phyloP scores from a whole-genome alignment of 2,888 invertebrate genomes.

The Zeuzera pyrina region DNA sequence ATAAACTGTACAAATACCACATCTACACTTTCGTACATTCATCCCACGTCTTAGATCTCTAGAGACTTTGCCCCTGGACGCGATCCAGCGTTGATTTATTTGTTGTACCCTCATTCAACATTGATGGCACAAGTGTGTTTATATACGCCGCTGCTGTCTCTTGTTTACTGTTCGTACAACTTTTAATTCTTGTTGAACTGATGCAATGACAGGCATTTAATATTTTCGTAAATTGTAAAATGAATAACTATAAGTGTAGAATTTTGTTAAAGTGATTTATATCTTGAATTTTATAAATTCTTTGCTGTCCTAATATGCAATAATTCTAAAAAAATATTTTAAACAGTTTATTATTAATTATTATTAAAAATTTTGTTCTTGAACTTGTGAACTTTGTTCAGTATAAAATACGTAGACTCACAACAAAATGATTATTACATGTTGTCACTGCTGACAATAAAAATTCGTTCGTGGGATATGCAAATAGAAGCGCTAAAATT shows the following conservation, averaged over 20 bases:
- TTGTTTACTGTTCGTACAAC: conserved; percentile 43
- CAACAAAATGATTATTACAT: background rate
- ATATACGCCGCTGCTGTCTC: conserved; percentile 27
- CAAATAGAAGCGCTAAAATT: conserved; percentile 57
- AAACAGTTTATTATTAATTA: too few relatives aligned
- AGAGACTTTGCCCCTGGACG: conserved; percentile 29
- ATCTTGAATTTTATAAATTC: too few relatives aligned
- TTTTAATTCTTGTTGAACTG: conserved; percentile 26
- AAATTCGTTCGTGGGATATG: conserved; percentile 56
- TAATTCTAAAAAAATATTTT: too few relatives aligned
- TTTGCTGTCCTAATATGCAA: too few relatives aligned
- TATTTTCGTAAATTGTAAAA: too few relatives aligned
- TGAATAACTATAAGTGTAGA: too few relatives aligned
- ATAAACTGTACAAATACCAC: conserved; percentile 8
- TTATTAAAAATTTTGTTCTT: too few relatives aligned
- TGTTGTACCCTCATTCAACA: conserved; percentile 23
- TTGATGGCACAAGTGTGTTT: conserved; percentile 32
- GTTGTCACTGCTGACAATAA: conserved; percentile 1
- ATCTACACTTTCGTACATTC: conserved; percentile 9
- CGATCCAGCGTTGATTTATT: conserved; percentile 51
- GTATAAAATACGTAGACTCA: too few relatives aligned
- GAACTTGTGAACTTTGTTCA: too few relatives aligned
- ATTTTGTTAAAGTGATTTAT: too few relatives aligned
- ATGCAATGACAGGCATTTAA: too few relatives aligned
- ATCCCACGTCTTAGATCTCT: conserved; percentile 27